Percentiles rank a stretch among this genome's conserved stretches.
phyloP scores from a whole-genome alignment of 2,888 invertebrate genomes.

The Xylota sylvarum region DNA sequence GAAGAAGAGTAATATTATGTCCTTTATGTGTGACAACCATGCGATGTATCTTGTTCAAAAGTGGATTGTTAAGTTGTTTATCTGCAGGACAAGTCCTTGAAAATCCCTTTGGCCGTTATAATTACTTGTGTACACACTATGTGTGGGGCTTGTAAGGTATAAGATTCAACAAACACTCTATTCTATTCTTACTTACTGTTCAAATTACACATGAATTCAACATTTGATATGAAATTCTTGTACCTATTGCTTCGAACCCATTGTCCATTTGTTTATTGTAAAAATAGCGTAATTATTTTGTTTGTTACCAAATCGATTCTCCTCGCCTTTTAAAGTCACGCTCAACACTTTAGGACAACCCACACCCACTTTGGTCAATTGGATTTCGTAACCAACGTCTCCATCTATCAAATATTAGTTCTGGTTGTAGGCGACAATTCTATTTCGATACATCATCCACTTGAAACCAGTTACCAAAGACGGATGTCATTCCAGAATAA shows the following conservation, averaged over 20 bases:
- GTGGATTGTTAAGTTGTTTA: not conserved
- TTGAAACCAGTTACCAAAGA: not conserved
- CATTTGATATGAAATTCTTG: not conserved
- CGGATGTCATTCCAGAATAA: slow-evolving; percentile 12
- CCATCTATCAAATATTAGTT: slow-evolving; percentile 25
- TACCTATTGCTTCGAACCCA: not conserved
- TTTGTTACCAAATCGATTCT: not conserved
- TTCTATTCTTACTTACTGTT: too few relatives aligned
- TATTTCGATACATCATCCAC: slow-evolving; percentile 16
- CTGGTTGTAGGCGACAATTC: slow-evolving; percentile 34
- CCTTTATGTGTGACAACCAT: not conserved
- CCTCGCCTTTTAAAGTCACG: not conserved
- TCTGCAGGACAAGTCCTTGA: not conserved
- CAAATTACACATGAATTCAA: not conserved
- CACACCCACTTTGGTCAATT: slow-evolving; percentile 7
- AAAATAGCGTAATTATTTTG: not conserved
- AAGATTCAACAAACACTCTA: not conserved
- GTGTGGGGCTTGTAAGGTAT: too few relatives aligned
- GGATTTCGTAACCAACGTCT: not conserved
- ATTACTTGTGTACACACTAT: too few relatives aligned
- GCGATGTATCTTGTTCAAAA: too few relatives aligned
- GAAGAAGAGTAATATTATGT: not conserved
- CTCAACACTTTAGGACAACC: not conserved
- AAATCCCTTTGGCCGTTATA: not conserved
- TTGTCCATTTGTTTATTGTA: not conserved